Conservation (phyloP, 2,113 vertebrate species). For the Vidua chalybeata region DNA sequence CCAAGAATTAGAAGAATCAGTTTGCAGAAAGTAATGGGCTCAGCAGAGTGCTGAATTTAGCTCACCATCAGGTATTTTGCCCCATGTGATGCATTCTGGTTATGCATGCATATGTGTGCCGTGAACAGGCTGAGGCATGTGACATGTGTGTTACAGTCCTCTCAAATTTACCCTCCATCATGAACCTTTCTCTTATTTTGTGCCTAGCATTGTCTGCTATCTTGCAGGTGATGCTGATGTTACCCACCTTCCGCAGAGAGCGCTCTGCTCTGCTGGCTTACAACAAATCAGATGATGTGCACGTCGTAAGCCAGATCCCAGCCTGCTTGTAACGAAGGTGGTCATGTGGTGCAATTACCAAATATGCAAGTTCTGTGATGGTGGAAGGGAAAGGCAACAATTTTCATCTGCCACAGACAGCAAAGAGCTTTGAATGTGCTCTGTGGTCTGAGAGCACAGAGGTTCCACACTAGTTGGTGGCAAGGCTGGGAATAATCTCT, state of each 20-base stretch:
- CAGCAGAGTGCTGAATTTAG: background rate
- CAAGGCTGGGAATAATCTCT: background rate
- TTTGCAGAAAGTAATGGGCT: background rate
- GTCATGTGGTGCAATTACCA: rapidly evolving
- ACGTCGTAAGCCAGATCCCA: rapidly evolving
- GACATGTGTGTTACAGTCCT: background rate
- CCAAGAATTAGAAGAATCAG: background rate
- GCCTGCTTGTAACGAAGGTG: background rate
- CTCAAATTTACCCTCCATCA: background rate
- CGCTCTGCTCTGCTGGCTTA: background rate
- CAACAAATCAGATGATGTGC: rapidly evolving
- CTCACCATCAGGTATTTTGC: constrained; percentile 2
- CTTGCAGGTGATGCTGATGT: background rate
- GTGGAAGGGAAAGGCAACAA: background rate
- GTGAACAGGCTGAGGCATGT: background rate
- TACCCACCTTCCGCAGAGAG: background rate
- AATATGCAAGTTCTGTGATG: background rate
- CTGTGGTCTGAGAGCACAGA: background rate
- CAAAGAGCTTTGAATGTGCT: background rate
- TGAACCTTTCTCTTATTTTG: background rate
- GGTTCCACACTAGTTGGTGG: background rate
- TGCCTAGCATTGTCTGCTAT: background rate
- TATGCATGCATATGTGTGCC: background rate
- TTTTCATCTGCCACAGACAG: background rate
- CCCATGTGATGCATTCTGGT: background rate